Percentiles rank a stretch among this genome's conserved stretches.
These are phyloP conservation scores for Osmoderma eremita DNA, from an alignment of 2,888 invertebrate species.

Conservation along the genomic window DNA sequence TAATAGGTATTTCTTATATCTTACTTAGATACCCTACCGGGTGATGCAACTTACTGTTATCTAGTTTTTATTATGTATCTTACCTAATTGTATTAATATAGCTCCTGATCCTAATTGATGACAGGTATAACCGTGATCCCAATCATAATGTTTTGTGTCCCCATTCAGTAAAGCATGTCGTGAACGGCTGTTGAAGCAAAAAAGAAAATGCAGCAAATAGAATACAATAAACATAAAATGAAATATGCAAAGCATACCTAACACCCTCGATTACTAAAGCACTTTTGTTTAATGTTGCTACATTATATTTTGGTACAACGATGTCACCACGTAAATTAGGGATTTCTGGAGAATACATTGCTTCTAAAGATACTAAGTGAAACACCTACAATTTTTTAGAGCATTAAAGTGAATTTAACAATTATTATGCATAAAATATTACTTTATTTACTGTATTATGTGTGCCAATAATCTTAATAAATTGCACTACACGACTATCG, in stretches of 20 bases:
- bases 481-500: slow-evolving; percentile 86
- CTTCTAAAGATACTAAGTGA: slow-evolving; percentile 93
- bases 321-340: slow-evolving; percentile 81
- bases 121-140: slow-evolving; percentile 98
- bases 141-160: slow-evolving; percentile 94
- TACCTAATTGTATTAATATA: slow-evolving; percentile 91
- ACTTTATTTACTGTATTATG: slow-evolving; percentile 95
- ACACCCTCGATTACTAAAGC: slow-evolving; percentile 98
- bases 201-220: slow-evolving; percentile 30
- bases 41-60: no score
- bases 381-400: slow-evolving; percentile 71
- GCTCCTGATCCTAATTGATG: slow-evolving; percentile 95
- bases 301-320: slow-evolving; percentile 86
- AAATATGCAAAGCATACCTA: slow-evolving; percentile 63
- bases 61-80: slow-evolving; percentile 22
- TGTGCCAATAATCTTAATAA: slow-evolving; percentile 85
- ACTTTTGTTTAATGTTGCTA: slow-evolving; percentile 89
- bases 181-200: slow-evolving; percentile 71
- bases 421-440: slow-evolving; percentile 39
- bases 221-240: slow-evolving; percentile 11
- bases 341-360: slow-evolving; percentile 81
- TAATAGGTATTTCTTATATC: no score
- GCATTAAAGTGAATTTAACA: slow-evolving; percentile 25
- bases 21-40: no score
- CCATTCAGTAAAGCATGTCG: slow-evolving; percentile 96